Evolutionary conservation across 2,797 vertebrate genomes (phyloP), one percentile per base, ranked within the genome.

Genomic region (Australoheros facetus): DNA sequence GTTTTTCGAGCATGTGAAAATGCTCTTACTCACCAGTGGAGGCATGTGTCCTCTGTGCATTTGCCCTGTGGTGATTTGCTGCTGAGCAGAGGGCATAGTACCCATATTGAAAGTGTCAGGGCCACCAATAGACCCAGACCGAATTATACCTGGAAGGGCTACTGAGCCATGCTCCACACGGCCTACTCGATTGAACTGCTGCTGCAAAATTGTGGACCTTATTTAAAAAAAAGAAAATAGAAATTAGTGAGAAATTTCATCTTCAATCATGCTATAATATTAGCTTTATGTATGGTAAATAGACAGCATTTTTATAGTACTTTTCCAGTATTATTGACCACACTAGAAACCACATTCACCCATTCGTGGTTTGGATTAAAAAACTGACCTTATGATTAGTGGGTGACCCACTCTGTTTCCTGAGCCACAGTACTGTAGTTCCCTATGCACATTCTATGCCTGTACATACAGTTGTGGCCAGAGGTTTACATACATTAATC

Each of bases 1-100:
- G 23, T n/a, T 30, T 30, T 71, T 53, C 34, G 64, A 71, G 56
- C 23, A 34, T 16, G 51, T 54, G 54, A 45, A 78, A 78, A 32
- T 19, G 16, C 21, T 71, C 4, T 1, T 9, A 80, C 97, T 97
- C 92, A 99, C 98, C 94, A 99, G 95, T 0, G 98, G 98, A 71
- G 98, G 97, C 98, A 99, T 99, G 83, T 99, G 98, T 84, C 98
- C 98, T 88, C 97, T 95, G 95, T 99, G 98, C 97, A 99, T 99
- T 92, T 99, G 98, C 48, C 98, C 98, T 0, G 94, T 97, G 57
- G 96, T 97, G 90, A 99, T 96, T 85, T 99, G 98, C 85, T 99
- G 98, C 94, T 99, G 98, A 0, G 97, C 96, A 0, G 96, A 97
- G 57, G 98, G 98, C 98, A 99, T 99, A 30, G 95, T 96, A 84